Evolutionary conservation across 2,888 invertebrate species (phyloP).

Genomic region (Invenusta paracnida): DNA sequence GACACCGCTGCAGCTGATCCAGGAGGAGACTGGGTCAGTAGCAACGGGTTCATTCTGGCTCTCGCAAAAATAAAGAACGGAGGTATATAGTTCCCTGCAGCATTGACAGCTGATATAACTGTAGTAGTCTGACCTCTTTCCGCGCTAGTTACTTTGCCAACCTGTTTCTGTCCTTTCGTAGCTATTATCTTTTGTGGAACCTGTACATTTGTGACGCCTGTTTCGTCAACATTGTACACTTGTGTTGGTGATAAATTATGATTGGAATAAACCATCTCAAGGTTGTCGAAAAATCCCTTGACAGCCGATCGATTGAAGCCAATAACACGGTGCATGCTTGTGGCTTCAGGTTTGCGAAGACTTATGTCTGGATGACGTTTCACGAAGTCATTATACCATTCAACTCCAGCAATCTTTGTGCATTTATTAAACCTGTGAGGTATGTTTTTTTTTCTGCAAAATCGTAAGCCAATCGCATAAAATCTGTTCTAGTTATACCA

Average conservation of each 20-base stretch:
- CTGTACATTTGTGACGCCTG: slow-evolving; percentile 59
- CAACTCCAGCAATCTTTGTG: background rate
- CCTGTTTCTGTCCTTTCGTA: slow-evolving; percentile 57
- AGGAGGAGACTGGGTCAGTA: background rate
- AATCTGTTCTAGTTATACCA: background rate
- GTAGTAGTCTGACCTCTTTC: slow-evolving; percentile 9
- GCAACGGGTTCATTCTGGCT: slow-evolving; percentile 9
- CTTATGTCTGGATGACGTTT: background rate
- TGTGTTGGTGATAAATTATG: slow-evolving; percentile 27
- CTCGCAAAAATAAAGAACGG: slow-evolving; percentile 19
- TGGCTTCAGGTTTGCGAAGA: slow-evolving; percentile 1
- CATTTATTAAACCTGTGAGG: background rate
- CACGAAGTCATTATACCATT: background rate
- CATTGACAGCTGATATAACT: background rate
- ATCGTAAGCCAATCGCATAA: background rate
- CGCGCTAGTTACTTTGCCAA: slow-evolving; percentile 58
- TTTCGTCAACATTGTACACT: slow-evolving; percentile 61
- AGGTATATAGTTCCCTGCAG: background rate
- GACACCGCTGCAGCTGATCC: background rate
- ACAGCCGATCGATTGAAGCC: background rate
- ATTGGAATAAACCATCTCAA: background rate
- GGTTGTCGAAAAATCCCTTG: slow-evolving; percentile 1
- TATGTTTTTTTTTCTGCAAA: background rate
- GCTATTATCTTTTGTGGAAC: slow-evolving; percentile 57
- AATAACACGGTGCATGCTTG: background rate